Evolutionary conservation across 2,113 vertebrate species (phyloP), one percentile per base, ranked within the genome.

Genomic region (Meles meles): DNA sequence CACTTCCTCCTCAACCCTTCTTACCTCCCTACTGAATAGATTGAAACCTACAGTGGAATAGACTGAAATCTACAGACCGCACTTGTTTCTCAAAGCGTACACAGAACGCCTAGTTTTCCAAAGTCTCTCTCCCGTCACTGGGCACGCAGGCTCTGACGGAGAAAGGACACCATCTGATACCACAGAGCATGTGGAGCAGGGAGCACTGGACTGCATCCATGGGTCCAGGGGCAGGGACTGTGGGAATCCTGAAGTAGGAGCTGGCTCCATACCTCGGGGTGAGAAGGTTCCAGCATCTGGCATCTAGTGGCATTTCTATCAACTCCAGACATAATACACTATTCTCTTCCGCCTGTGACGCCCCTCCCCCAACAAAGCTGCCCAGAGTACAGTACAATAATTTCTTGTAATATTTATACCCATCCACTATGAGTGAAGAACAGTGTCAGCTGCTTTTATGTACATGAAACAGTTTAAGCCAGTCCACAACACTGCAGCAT

Each of bases 381-480:
- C 39, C 87, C 76, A 72, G 2, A 39, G 23, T 13, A 17, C 37
- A 89, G 31, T 17, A 84, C 23, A 59, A 44, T 55, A 37, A 37
- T 92, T 81, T 83, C 55, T 84, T 34, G 2, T 34, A 65, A 13
- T 29, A 83, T 12, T 72, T 59, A 55, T 71, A 42, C 12, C 77
- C 13, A 74, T 69, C 37, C 86, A 90, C 37, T 72, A 47, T 34
- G 44, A 31, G 72, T 3, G 44, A 89, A 97, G 84, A 80, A 69
- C 18, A 86, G 37, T 47, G 5, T 25, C 90, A 69, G 76, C 88
- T 92, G 67, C 47, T 92, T 93, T 61, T 63, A 80, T 14, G 63
- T 25, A 93, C 34, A 27, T 39, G 85, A 55, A 97, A 87, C 91
- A 67, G 71, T 83, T 94, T 57, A 94, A 74, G 52, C 37, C 69